Evolutionary conservation across 2,888 invertebrate genomes (phyloP).

Genomic region (Acleris laterana): DNA sequence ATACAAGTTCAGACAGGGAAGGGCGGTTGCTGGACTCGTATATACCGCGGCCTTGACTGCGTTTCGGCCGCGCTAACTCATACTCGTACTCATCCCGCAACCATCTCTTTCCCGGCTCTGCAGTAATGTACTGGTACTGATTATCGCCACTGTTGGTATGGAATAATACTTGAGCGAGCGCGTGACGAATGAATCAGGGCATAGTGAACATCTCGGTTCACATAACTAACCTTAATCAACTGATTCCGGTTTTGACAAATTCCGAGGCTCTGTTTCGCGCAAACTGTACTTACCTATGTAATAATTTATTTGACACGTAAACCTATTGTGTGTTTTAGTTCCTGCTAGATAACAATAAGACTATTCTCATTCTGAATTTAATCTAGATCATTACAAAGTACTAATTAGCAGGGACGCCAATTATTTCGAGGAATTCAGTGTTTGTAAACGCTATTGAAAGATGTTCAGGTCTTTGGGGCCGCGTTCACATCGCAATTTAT

Average conservation of each 20-base stretch:
- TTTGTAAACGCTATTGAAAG: constrained; percentile 45
- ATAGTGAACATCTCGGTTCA: not conserved
- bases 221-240: constrained; percentile 6
- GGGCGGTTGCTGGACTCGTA: too few species aligned
- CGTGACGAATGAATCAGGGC: not conserved
- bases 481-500: constrained; percentile 59
- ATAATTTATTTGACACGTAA: constrained; percentile 45
- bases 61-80: too few species aligned
- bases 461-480: constrained; percentile 48
- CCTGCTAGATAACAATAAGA: constrained; percentile 53
- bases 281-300: constrained; percentile 49
- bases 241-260: constrained; percentile 7
- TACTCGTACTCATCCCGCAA: too few species aligned
- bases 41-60: too few species aligned
- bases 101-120: too few species aligned
- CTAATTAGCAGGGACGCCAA: constrained; percentile 48
- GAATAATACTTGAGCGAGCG: not conserved
- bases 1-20: too few species aligned
- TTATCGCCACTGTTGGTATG: too few species aligned
- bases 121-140: too few species aligned
- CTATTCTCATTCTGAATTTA: constrained; percentile 51
- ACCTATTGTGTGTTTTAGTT: constrained; percentile 55
- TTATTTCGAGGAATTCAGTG: constrained; percentile 53
- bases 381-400: constrained; percentile 54
- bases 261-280: constrained; percentile 36